These are phyloP conservation scores for Varanus komodoensis DNA, from an alignment of 2,113 vertebrate species.

Conservation along the genomic window DNA sequence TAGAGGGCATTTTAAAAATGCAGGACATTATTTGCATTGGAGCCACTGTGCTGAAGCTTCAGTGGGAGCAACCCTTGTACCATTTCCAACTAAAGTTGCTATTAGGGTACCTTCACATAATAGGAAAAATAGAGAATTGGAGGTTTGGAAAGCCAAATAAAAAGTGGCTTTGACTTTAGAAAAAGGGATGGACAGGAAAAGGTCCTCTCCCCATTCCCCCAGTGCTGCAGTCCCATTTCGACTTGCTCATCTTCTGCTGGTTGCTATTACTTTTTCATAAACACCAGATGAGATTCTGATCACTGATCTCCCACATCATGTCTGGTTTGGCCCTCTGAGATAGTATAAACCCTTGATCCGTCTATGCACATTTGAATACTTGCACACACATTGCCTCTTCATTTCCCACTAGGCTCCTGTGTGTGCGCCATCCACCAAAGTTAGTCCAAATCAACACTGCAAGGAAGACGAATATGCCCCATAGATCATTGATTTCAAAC, in stretches of 20 bases:
- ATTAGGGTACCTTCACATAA: not conserved
- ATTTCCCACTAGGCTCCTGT: constrained; percentile 37
- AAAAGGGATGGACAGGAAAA: not conserved
- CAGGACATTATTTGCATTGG: not conserved
- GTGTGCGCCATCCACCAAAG: constrained; percentile 43
- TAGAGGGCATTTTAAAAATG: not conserved
- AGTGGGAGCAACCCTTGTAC: not conserved
- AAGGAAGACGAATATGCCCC: constrained; percentile 30
- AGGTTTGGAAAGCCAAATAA: no score
- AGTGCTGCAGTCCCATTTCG: not conserved
- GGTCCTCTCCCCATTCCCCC: not conserved
- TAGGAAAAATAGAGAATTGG: not conserved
- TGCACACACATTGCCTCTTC: not conserved
- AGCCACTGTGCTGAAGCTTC: not conserved
- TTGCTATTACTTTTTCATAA: not conserved
- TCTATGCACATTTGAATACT: not conserved
- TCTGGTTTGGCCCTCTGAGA: not conserved
- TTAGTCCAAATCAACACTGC: constrained; percentile 45
- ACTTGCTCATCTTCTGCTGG: not conserved
- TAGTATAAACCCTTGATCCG: not conserved
- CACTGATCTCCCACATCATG: not conserved
- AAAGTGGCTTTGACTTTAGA: not conserved
- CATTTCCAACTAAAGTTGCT: not conserved
- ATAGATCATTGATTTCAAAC: not conserved
- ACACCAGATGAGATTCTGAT: not conserved